Percentiles rank a stretch among this genome's conserved stretches.
Evolutionary conservation across 2,888 invertebrate species (phyloP).

Genomic region (Chalcis sispes): DNA sequence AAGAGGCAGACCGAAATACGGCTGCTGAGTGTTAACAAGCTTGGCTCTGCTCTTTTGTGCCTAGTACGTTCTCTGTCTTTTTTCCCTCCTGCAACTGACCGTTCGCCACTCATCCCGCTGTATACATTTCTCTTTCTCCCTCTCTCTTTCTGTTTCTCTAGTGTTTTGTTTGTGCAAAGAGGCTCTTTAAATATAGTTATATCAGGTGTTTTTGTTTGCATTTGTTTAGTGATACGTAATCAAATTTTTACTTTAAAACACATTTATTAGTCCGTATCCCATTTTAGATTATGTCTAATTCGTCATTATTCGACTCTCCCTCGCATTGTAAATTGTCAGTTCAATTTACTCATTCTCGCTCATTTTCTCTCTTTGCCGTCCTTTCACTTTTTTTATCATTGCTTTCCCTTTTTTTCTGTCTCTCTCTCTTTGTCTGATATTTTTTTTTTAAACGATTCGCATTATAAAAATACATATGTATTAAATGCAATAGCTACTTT

Average conservation of each 20-base stretch:
- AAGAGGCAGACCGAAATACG: background rate
- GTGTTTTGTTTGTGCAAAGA: background rate
- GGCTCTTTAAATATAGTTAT: slow-evolving; percentile 11
- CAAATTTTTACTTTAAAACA: slow-evolving; percentile 3
- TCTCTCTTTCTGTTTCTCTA: slow-evolving; percentile 15
- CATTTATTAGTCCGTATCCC: no score
- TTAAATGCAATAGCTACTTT: no score
- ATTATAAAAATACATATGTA: no score
- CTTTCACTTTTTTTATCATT: slow-evolving; percentile 41
- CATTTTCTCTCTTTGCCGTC: slow-evolving; percentile 35
- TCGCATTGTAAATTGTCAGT: slow-evolving; percentile 9
- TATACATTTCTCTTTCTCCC: slow-evolving; percentile 1
- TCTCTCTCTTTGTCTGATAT: slow-evolving; percentile 9
- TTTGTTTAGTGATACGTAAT: background rate
- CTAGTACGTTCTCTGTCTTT: slow-evolving; percentile 11
- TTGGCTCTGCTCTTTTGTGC: background rate
- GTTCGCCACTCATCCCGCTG: background rate
- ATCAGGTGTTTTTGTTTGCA: background rate
- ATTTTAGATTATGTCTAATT: no score
- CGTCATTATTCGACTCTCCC: slow-evolving; percentile 2
- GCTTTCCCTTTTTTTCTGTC: slow-evolving; percentile 22
- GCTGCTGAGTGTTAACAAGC: slow-evolving; percentile 1
- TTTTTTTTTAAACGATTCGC: background rate
- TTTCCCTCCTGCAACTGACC: slow-evolving; percentile 1
- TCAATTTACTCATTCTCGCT: slow-evolving; percentile 50